Percentiles rank a stretch among this genome's conserved stretches.
phyloP scores from a whole-genome alignment of 2,797 vertebrate genomes.

The Micromesistius poutassou region DNA sequence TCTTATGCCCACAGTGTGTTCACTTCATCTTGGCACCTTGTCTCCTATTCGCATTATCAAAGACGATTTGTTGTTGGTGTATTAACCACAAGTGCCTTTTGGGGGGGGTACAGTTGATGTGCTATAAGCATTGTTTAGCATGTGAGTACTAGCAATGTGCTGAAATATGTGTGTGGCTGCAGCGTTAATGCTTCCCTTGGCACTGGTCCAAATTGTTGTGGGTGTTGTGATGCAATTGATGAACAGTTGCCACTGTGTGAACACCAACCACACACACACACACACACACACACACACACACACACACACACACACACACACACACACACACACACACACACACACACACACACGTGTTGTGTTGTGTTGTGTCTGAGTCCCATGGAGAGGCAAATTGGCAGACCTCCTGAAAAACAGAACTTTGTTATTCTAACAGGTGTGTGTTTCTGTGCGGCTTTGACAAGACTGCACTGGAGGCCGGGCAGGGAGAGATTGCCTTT shows the following conservation, averaged over 20 bases:
- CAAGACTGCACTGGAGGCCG: slow-evolving; percentile 52
- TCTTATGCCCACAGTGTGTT: neutral
- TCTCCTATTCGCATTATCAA: neutral
- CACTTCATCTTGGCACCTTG: neutral
- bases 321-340: neutral
- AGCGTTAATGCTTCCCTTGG: neutral
- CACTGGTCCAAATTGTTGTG: neutral
- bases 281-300: neutral
- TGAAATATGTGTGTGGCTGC: neutral
- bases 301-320: neutral
- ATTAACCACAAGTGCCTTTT: neutral
- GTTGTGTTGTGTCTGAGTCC: slow-evolving; percentile 38
- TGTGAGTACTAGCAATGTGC: neutral
- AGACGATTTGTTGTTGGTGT: neutral
- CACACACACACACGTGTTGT: neutral
- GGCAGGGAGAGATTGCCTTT: slow-evolving; percentile 28
- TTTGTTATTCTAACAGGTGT: slow-evolving; percentile 54
- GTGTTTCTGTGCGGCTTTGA: slow-evolving; percentile 42
- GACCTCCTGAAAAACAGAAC: slow-evolving; percentile 1
- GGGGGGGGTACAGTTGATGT: neutral
- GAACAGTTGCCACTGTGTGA: slow-evolving; percentile 21
- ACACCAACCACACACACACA: neutral
- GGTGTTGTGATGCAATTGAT: slow-evolving; percentile 14
- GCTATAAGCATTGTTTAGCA: neutral
- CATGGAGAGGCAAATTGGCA: slow-evolving; percentile 35